Percentiles rank a stretch among this genome's conserved stretches.
These are phyloP conservation scores for Amorpha juglandis DNA, from an alignment of 2,888 invertebrate genomes.

Conservation along the genomic window DNA sequence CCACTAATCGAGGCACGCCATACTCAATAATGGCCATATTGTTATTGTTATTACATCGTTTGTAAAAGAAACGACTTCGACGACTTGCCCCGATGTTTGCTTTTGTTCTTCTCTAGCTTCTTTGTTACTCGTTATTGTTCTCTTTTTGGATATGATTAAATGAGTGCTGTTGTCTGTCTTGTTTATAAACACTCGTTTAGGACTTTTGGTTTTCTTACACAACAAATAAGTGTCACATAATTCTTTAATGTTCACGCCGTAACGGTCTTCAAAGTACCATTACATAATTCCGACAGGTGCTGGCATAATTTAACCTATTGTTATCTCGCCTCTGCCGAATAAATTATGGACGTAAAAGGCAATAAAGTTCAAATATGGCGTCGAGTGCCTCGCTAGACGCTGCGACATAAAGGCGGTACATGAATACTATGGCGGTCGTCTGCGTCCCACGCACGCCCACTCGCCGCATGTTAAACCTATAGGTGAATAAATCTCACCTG, in stretches of 20 bases:
- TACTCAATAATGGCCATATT: slow-evolving; percentile 64
- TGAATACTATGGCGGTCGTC: slow-evolving; percentile 56
- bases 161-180: slow-evolving; percentile 53
- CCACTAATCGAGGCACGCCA: slow-evolving; percentile 59
- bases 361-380: slow-evolving; percentile 59
- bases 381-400: slow-evolving; percentile 59
- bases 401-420: slow-evolving; percentile 58
- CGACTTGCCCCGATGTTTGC: slow-evolving; percentile 67
- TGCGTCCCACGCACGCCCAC: slow-evolving; percentile 70
- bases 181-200: slow-evolving; percentile 73
- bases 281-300: slow-evolving; percentile 43
- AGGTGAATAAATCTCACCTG: slow-evolving; percentile 74
- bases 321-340: slow-evolving; percentile 47
- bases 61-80: slow-evolving; percentile 69
- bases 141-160: slow-evolving; percentile 69
- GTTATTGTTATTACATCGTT: slow-evolving; percentile 69
- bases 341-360: slow-evolving; percentile 57
- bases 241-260: slow-evolving; percentile 25
- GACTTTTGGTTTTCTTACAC: slow-evolving; percentile 17
- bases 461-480: slow-evolving; percentile 56
- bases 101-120: slow-evolving; percentile 77
- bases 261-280: slow-evolving; percentile 17
- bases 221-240: slow-evolving; percentile 40
- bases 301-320: slow-evolving; percentile 46
- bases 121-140: slow-evolving; percentile 75